Percentiles rank a stretch among this genome's conserved stretches.
These are phyloP conservation scores for Ondatra zibethicus DNA, from an alignment of 2,113 vertebrate species.

Conservation along the genomic window DNA sequence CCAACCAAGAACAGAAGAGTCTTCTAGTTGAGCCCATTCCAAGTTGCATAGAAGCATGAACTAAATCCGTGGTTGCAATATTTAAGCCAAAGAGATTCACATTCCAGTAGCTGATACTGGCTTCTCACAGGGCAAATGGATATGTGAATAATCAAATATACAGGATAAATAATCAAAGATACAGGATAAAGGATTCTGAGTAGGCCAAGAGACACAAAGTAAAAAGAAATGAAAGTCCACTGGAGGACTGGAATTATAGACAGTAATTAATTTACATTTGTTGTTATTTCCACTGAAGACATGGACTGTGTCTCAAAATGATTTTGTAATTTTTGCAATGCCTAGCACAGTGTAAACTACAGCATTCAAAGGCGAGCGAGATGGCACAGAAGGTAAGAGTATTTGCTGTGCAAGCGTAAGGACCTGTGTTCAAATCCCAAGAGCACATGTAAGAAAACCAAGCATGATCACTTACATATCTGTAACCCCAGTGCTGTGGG, in stretches of 20 bases:
- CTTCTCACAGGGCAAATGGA: neutral
- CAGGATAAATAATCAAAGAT: neutral
- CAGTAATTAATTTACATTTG: neutral
- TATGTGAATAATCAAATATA: neutral
- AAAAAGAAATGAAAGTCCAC: neutral
- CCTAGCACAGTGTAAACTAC: neutral
- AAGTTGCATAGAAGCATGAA: neutral
- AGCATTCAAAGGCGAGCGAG: neutral
- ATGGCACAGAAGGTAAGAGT: neutral
- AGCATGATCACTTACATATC: neutral
- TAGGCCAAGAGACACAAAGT: neutral
- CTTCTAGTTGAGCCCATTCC: neutral
- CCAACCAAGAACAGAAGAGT: neutral
- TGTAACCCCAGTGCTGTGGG: neutral
- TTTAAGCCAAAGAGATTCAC: conserved; percentile 3
- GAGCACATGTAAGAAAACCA: neutral
- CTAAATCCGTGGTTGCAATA: neutral
- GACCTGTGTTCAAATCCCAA: neutral
- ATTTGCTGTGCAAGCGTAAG: too few species aligned
- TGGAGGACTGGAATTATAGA: neutral
- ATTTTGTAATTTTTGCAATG: conserved; percentile 3
- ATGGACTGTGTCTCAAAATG: neutral
- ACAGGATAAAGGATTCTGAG: neutral
- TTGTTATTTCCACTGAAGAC: neutral
- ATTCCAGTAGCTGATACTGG: neutral